These are phyloP conservation scores for Aphis gossypii DNA, from an alignment of 1,140 invertebrate species.

Conservation along the genomic window DNA sequence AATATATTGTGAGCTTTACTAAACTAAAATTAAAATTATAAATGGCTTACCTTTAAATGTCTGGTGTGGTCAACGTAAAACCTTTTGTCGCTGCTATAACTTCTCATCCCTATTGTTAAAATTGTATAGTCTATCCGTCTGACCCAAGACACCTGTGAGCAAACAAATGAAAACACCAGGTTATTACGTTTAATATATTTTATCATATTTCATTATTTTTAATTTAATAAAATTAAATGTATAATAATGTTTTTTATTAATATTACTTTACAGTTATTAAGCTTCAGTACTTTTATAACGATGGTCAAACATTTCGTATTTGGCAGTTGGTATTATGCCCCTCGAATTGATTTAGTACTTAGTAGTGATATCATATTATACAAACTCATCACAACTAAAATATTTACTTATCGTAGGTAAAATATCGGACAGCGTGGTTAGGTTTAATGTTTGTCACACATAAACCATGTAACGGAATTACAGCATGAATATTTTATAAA, in stretches of 20 bases:
- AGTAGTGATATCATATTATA: not conserved
- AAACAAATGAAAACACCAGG: not conserved
- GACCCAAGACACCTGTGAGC: slow-evolving; percentile 42
- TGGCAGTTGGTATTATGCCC: not conserved
- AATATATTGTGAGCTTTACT: not conserved
- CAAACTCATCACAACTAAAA: not conserved
- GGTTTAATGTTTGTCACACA: not conserved
- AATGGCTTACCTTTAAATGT: slow-evolving; percentile 48
- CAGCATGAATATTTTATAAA: not conserved
- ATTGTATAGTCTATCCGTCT: slow-evolving; percentile 51
- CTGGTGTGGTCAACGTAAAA: slow-evolving; percentile 53
- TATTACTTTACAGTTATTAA: not conserved
- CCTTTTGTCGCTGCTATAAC: slow-evolving; percentile 53
- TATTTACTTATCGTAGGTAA: slow-evolving; percentile 2
- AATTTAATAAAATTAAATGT: not conserved
- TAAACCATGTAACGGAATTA: not conserved
- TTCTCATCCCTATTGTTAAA: slow-evolving; percentile 45
- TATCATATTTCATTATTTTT: not conserved
- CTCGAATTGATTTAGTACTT: not conserved
- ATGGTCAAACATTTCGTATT: not conserved
- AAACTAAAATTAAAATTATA: slow-evolving; percentile 12
- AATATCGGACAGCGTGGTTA: not conserved
- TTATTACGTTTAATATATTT: not conserved
- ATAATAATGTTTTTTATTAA: not conserved
- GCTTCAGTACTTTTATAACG: not conserved